A percentile compares a stretch with the other conserved stretches of the same genome.
Evolutionary conservation across 2,888 invertebrate species (phyloP).

Genomic region (Diplolepis rosae): DNA sequence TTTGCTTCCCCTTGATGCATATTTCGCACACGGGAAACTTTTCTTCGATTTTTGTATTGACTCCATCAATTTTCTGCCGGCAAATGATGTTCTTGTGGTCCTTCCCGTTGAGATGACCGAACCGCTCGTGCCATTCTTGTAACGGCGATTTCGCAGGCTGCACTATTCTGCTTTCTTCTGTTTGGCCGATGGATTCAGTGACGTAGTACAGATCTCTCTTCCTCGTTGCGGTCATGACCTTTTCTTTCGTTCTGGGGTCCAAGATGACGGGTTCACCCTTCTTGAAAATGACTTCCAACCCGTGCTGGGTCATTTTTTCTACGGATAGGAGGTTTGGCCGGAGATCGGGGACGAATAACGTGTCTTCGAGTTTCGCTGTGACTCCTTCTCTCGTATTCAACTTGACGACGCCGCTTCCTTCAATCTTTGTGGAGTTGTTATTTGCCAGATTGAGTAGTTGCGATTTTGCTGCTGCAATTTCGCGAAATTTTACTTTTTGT

Average conservation of each 20-base stretch:
- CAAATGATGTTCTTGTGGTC: conserved; percentile 21
- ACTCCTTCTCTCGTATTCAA: not conserved
- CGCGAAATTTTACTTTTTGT: not conserved
- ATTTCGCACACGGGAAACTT: conserved; percentile 35
- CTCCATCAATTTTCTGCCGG: conserved; percentile 31
- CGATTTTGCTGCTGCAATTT: not conserved
- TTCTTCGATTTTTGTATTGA: conserved; percentile 12
- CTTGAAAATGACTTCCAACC: not conserved
- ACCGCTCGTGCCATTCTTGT: conserved; percentile 38
- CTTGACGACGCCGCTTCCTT: conserved; percentile 16
- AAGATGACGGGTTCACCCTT: conserved; percentile 3
- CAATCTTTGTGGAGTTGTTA: conserved; percentile 18
- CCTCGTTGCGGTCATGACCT: not conserved
- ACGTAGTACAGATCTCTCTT: conserved; percentile 22
- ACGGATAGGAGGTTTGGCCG: conserved; percentile 29
- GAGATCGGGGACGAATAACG: conserved; percentile 5
- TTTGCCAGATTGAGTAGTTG: not conserved
- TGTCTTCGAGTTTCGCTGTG: not conserved
- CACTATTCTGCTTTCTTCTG: conserved; percentile 19
- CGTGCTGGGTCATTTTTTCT: conserved; percentile 20
- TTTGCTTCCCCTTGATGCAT: conserved; percentile 29
- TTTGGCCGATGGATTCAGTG: not conserved
- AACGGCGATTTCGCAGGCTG: conserved; percentile 1
- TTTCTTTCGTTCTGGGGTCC: conserved; percentile 3
- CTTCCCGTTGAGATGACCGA: too few species aligned